Conservation (phyloP, 2,888 invertebrate species). For the Metalampra italica region DNA sequence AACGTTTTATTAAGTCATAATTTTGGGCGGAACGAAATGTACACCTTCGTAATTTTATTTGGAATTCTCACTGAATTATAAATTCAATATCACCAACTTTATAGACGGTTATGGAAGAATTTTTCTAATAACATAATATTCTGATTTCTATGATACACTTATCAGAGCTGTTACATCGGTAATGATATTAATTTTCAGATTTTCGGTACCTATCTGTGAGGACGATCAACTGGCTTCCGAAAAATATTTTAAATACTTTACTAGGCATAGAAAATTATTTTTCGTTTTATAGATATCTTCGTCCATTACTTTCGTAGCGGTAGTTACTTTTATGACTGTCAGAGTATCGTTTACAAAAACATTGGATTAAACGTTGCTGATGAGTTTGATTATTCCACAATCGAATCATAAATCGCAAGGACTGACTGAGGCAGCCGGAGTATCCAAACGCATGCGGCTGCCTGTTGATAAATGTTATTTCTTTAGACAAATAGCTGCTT, state of each 20-base stretch:
- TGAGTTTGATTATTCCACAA: conserved; percentile 40
- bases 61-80: conserved; percentile 38
- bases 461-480: conserved; percentile 48
- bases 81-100: conserved; percentile 30
- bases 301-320: not conserved
- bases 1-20: conserved; percentile 66
- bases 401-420: conserved; percentile 46
- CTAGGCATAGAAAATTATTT: conserved; percentile 1
- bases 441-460: conserved; percentile 24
- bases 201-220: conserved; percentile 15
- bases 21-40: conserved; percentile 59
- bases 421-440: conserved; percentile 27
- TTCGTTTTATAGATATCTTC: conserved; percentile 5
- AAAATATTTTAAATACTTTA: conserved; percentile 12
- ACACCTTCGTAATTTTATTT: conserved; percentile 36
- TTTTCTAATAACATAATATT: conserved; percentile 19
- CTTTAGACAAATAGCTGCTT: conserved; percentile 58
- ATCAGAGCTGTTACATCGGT: conserved; percentile 27
- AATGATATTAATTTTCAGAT: conserved; percentile 19
- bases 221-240: conserved; percentile 15
- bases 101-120: conserved; percentile 28
- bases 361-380: conserved; percentile 20
- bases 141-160: conserved; percentile 24
- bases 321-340: conserved; percentile 5
- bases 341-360: conserved; percentile 3